phyloP scores from a whole-genome alignment of 2,888 invertebrate genomes.

The Liposcelis brunnea region DNA sequence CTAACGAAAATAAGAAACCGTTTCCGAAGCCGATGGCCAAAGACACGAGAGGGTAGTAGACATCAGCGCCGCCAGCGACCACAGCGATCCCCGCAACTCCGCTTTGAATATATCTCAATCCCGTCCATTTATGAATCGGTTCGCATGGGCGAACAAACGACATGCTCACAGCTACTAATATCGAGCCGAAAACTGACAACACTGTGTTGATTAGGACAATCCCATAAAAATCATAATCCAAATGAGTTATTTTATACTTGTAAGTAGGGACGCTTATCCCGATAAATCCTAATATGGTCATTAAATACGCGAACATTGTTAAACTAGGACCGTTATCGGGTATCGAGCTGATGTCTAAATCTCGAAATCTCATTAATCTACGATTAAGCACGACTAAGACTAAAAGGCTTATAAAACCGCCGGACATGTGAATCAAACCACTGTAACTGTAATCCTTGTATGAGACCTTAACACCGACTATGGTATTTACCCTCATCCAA shows the following conservation, averaged over 20 bases:
- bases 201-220: constrained; percentile 17
- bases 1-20: constrained; percentile 20
- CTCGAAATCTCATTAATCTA: constrained; percentile 22
- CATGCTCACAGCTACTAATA: constrained; percentile 11
- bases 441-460: constrained; percentile 24
- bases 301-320: constrained; percentile 23
- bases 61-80: constrained; percentile 22
- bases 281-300: constrained; percentile 24
- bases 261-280: constrained; percentile 14
- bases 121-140: constrained; percentile 24
- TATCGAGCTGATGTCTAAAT: constrained; percentile 24
- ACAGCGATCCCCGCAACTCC: constrained; percentile 23
- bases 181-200: constrained; percentile 18
- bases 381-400: constrained; percentile 23
- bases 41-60: constrained; percentile 21
- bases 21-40: constrained; percentile 18
- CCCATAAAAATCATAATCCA: constrained; percentile 2
- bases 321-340: constrained; percentile 22
- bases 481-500: constrained; percentile 21
- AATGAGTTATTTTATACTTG: constrained; percentile 11
- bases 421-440: constrained; percentile 22
- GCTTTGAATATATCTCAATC: constrained; percentile 24
- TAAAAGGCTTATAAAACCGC: constrained; percentile 22
- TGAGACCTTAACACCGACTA: constrained; percentile 18
- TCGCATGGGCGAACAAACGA: constrained; percentile 12